These are phyloP conservation scores for Tricholaema leucomelas DNA, from an alignment of 2,113 vertebrate genomes.

Conservation along the genomic window DNA sequence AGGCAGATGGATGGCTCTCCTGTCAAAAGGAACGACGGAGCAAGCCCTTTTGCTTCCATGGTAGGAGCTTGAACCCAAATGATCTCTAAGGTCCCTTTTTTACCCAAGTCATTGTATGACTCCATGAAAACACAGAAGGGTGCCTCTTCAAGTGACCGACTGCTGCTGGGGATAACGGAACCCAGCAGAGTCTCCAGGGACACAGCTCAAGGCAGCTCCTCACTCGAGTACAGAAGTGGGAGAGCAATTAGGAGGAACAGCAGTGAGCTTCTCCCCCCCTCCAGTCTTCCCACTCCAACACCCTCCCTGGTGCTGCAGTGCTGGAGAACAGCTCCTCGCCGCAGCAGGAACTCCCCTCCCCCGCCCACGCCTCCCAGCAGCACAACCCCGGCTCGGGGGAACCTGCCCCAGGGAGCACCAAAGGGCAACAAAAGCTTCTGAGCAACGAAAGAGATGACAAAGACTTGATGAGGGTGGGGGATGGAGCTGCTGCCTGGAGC, in stretches of 20 bases:
- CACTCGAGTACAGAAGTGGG: slow-evolving; percentile 32
- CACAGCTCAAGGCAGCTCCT: neutral
- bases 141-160: neutral
- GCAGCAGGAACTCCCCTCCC: neutral
- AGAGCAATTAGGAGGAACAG: slow-evolving; percentile 53
- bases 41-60: neutral
- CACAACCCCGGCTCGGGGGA: neutral
- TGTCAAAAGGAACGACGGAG: neutral
- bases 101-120: too few species aligned
- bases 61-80: too few species aligned
- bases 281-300: slow-evolving; percentile 24
- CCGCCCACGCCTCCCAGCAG: neutral
- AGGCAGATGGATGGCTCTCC: neutral
- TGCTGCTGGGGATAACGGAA: neutral
- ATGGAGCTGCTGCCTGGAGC: neutral
- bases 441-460: neutral
- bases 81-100: too few species aligned
- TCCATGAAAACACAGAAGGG: neutral
- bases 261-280: neutral
- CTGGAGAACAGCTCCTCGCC: neutral
- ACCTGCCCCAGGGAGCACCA: neutral
- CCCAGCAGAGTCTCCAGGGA: slow-evolving; percentile 33
- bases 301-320: neutral
- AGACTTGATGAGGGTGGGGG: neutral
- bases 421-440: fast-evolving